Conservation (phyloP, 2,797 vertebrate species). For the Mormyrops boulengeri region DNA sequence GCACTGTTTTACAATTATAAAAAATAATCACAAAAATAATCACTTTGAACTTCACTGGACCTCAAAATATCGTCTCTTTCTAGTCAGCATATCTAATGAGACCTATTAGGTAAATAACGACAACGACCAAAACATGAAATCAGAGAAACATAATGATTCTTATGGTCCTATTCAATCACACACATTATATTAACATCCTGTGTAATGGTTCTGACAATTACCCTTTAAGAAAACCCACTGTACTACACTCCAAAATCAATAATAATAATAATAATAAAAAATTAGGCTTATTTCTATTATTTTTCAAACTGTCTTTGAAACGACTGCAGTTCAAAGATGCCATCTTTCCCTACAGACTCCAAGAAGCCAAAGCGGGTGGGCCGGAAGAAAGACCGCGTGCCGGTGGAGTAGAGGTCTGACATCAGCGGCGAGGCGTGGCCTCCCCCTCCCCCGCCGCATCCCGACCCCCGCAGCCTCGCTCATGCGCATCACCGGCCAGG, state of each 20-base stretch:
- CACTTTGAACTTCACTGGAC: neutral
- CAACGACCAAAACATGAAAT: neutral
- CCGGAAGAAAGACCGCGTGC: slow-evolving; percentile 66
- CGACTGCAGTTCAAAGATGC: neutral
- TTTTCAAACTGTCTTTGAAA: neutral
- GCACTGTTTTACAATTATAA: neutral
- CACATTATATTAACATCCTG: neutral
- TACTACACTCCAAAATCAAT: neutral
- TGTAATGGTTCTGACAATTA: neutral
- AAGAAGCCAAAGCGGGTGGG: slow-evolving; percentile 69
- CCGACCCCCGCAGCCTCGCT: neutral
- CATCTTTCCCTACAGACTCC: slow-evolving; percentile 50
- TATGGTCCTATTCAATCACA: neutral
- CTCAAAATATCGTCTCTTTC: neutral
- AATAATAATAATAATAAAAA: neutral
- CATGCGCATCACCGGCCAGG: slow-evolving; percentile 48
- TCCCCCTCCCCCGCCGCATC: neutral
- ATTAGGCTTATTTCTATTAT: neutral
- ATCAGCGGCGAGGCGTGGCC: neutral
- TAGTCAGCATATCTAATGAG: neutral
- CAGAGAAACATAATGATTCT: neutral
- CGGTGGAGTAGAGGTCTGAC: slow-evolving; percentile 52
- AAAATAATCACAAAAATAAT: neutral
- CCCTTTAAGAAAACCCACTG: neutral
- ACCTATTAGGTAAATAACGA: neutral